Evolutionary conservation across 2,797 vertebrate species (phyloP).

Genomic region (Danio tinwini): DNA sequence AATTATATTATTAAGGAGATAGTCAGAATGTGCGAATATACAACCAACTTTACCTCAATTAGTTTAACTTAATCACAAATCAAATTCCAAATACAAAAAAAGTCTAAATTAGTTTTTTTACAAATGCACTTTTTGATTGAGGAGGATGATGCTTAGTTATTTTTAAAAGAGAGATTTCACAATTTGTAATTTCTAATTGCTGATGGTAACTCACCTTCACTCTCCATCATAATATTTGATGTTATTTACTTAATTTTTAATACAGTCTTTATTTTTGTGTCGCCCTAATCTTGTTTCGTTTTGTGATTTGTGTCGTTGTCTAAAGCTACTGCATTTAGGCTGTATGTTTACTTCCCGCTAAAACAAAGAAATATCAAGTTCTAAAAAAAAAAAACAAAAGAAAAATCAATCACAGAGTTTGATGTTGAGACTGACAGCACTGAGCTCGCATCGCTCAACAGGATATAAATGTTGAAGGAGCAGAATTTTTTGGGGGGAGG

Average conservation of each 20-base stretch:
- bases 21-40: no score
- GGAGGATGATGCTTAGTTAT: neutral
- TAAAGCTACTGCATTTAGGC: slow-evolving; percentile 61
- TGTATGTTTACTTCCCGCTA: slow-evolving; percentile 56
- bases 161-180: neutral
- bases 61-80: no score
- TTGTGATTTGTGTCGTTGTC: slow-evolving; percentile 18
- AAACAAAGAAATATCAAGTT: slow-evolving; percentile 73
- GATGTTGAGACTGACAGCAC: slow-evolving; percentile 80
- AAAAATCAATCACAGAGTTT: slow-evolving; percentile 67
- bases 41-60: no score
- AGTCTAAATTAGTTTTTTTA: neutral
- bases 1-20: no score
- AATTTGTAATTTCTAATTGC: neutral
- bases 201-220: neutral
- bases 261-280: neutral
- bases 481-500: slow-evolving; percentile 67
- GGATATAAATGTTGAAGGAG: slow-evolving; percentile 80
- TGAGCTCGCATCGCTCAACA: slow-evolving; percentile 81
- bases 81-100: neutral
- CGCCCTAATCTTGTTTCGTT: neutral
- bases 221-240: neutral
- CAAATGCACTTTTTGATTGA: neutral
- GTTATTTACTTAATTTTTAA: neutral
- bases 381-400: slow-evolving; percentile 64